Percentiles rank a stretch among this genome's conserved stretches.
phyloP scores from a whole-genome alignment of 2,888 invertebrate genomes.

The Phlogophora meticulosa region DNA sequence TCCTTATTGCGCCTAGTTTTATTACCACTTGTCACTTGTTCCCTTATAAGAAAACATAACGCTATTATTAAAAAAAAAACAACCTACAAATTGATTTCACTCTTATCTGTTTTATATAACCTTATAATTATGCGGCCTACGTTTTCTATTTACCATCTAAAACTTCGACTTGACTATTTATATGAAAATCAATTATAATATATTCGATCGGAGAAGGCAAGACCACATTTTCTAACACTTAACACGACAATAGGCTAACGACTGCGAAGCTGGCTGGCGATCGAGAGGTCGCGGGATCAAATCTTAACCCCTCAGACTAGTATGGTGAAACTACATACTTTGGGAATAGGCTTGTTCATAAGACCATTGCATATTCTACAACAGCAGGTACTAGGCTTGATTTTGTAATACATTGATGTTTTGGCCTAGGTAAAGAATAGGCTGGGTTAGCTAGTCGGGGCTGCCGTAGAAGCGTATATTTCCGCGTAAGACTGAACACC shows the following conservation, averaged over 20 bases:
- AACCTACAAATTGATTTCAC: constrained; percentile 12
- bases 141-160: constrained; percentile 19
- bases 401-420: neutral
- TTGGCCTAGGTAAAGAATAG: no score
- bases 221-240: constrained; percentile 61
- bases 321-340: constrained; percentile 58
- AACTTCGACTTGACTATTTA: constrained; percentile 47
- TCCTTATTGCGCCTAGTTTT: neutral
- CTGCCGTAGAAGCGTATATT: no score
- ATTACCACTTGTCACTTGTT: neutral
- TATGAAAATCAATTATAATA: constrained; percentile 57
- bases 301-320: constrained; percentile 48
- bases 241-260: constrained; percentile 52
- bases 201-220: constrained; percentile 50
- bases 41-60: neutral
- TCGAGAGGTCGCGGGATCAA: constrained; percentile 58
- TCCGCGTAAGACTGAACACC: no score
- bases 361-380: constrained; percentile 33
- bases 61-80: neutral
- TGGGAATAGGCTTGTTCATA: constrained; percentile 39
- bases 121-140: constrained; percentile 17
- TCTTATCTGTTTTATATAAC: constrained; percentile 1
- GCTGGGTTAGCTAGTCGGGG: no score
- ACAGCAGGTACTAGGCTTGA: neutral
- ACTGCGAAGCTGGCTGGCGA: constrained; percentile 35